Conservation (phyloP, 2,113 vertebrate genomes). For the Daubentonia madagascariensis region DNA sequence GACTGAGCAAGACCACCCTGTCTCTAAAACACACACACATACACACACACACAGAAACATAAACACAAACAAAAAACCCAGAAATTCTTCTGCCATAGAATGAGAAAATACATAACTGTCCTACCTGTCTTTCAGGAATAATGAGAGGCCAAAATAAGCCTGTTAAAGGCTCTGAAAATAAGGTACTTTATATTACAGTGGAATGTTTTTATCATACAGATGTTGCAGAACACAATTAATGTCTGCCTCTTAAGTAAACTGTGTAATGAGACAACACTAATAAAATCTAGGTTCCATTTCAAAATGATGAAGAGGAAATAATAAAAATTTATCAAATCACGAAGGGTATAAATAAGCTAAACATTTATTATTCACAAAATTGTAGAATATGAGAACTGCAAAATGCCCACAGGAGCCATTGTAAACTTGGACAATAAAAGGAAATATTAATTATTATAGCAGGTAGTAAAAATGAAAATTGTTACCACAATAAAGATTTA, state of each 20-base stretch:
- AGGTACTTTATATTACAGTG: background rate
- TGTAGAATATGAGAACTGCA: background rate
- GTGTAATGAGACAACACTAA: background rate
- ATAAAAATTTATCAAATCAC: conserved; percentile 24
- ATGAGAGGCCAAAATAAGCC: background rate
- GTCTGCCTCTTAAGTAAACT: background rate
- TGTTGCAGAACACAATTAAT: background rate
- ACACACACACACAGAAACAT: no score
- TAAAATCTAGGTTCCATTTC: background rate
- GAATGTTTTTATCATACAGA: background rate
- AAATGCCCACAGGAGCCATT: background rate
- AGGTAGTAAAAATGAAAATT: background rate
- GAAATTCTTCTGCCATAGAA: background rate
- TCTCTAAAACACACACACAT: no score
- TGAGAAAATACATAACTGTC: background rate
- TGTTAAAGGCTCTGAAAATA: background rate
- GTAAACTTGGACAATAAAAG: background rate
- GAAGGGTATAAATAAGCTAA: background rate
- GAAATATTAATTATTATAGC: background rate
- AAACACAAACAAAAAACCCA: background rate
- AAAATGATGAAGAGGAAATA: background rate
- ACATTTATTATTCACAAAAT: background rate
- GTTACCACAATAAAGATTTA: background rate
- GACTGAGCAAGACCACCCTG: background rate
- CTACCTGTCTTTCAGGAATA: background rate